These are phyloP conservation scores for Uloborus diversus DNA, from an alignment of 1,140 invertebrate species.

Conservation along the genomic window DNA sequence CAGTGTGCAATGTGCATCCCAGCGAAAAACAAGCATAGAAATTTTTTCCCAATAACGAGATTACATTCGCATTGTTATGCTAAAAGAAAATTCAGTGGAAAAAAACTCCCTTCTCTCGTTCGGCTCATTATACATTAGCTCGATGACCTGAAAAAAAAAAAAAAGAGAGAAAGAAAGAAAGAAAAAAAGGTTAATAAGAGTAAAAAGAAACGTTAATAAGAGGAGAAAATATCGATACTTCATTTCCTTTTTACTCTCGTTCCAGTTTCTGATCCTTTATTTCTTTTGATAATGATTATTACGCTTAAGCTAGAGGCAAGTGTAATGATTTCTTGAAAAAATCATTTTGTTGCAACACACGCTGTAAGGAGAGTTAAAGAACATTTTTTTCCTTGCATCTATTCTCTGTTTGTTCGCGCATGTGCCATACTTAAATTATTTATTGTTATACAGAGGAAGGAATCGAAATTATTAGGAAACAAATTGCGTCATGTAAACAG, in stretches of 20 bases:
- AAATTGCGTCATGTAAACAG: no score
- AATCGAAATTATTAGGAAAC: no score
- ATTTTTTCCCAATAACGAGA: no score
- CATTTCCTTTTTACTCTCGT: slow-evolving; percentile 12
- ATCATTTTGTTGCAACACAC: no score
- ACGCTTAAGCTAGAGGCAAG: neutral
- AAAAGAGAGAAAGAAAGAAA: neutral
- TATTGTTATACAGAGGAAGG: no score
- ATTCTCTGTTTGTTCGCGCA: no score
- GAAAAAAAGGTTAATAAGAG: no score
- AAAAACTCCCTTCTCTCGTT: neutral
- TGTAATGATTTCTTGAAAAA: neutral
- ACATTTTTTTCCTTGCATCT: no score
- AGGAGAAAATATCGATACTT: slow-evolving; percentile 32
- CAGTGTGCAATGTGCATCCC: no score
- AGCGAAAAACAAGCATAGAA: no score
- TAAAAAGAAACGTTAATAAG: slow-evolving; percentile 3
- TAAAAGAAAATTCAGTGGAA: neutral
- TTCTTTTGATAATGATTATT: neutral
- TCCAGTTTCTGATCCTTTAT: neutral
- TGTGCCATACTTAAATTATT: no score
- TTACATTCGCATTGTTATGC: neutral
- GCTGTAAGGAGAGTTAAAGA: no score
- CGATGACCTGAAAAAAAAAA: slow-evolving; percentile 31
- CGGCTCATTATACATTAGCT: neutral